Evolutionary conservation across 2,888 invertebrate genomes (phyloP).

Genomic region (Apamea epomidion): DNA sequence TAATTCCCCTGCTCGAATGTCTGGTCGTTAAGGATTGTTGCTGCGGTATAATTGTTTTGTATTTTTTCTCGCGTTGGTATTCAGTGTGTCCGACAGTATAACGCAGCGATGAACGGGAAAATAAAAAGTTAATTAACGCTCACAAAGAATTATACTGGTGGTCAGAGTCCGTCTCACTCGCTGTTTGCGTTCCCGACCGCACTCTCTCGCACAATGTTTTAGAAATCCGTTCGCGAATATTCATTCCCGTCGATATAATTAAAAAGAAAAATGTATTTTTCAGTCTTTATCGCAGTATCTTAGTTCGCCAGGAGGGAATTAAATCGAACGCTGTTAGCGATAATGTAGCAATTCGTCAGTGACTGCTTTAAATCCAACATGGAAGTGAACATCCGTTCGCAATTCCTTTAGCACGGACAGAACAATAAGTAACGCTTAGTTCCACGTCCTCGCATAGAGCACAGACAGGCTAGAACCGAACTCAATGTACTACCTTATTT

Average conservation of each 20-base stretch:
- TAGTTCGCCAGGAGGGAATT: conserved; percentile 73
- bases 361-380: conserved; percentile 83
- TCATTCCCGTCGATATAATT: conserved; percentile 62
- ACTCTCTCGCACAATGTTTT: conserved; percentile 40
- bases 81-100: conserved; percentile 66
- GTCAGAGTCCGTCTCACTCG: conserved; percentile 69
- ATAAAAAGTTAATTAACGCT: conserved; percentile 82
- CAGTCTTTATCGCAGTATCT: conserved; percentile 75
- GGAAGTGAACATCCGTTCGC: conserved; percentile 81
- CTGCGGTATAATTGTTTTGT: conserved; percentile 80
- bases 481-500: conserved; percentile 57
- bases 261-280: conserved; percentile 70
- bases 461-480: conserved; percentile 56
- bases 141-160: conserved; percentile 73
- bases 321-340: conserved; percentile 84
- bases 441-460: conserved; percentile 70
- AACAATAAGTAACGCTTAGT: conserved; percentile 84
- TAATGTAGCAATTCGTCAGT: conserved; percentile 86
- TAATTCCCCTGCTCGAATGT: conserved; percentile 78
- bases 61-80: conserved; percentile 66
- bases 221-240: conserved; percentile 59
- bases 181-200: conserved; percentile 62
- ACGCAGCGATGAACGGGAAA: conserved; percentile 69
- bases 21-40: conserved; percentile 81
- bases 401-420: conserved; percentile 79